A percentile compares a stretch with the other conserved stretches of the same genome.
Conservation (phyloP, 2,888 invertebrate species). For the Amblyjoppa fuscipennis region DNA sequence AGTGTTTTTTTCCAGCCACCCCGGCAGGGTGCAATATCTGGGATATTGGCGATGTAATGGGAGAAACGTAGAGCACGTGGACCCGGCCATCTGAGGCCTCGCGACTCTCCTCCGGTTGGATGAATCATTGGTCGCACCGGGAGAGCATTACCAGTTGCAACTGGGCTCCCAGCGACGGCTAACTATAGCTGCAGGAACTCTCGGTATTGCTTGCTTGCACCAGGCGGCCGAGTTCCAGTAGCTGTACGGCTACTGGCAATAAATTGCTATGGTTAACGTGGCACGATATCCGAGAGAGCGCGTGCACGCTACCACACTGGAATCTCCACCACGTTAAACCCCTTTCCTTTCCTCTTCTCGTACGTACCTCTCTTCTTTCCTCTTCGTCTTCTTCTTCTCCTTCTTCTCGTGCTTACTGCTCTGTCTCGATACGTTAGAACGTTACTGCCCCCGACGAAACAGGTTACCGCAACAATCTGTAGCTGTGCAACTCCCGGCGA, state of each 20-base stretch:
- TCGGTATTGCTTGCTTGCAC: constrained; percentile 61
- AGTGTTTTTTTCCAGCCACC: constrained; percentile 26
- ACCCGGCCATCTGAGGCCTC: constrained; percentile 80
- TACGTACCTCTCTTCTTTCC: constrained; percentile 31
- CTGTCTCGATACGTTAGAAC: constrained; percentile 41
- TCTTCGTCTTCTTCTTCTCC: constrained; percentile 16
- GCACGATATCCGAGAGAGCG: constrained; percentile 66
- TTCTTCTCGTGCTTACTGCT: constrained; percentile 28
- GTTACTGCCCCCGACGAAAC: constrained; percentile 51
- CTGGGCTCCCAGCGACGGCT: constrained; percentile 72
- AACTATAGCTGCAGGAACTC: constrained; percentile 63
- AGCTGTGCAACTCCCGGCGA: constrained; percentile 51
- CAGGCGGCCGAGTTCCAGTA: constrained; percentile 73
- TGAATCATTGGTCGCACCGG: constrained; percentile 81
- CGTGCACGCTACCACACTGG: constrained; percentile 51
- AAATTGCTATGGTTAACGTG: constrained; percentile 77
- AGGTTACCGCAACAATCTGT: constrained; percentile 59
- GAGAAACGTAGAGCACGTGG: constrained; percentile 75
- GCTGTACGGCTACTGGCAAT: constrained; percentile 75
- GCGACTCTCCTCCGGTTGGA: constrained; percentile 66
- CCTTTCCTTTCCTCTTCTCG: constrained; percentile 49
- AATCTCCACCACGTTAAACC: constrained; percentile 44
- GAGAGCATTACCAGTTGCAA: constrained; percentile 78
- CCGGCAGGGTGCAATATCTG: constrained; percentile 71
- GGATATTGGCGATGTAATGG: constrained; percentile 77